Evolutionary conservation across 37 sponge, comb jelly and placozoan species (phyloP).

Genomic region (Spongia lamella): DNA sequence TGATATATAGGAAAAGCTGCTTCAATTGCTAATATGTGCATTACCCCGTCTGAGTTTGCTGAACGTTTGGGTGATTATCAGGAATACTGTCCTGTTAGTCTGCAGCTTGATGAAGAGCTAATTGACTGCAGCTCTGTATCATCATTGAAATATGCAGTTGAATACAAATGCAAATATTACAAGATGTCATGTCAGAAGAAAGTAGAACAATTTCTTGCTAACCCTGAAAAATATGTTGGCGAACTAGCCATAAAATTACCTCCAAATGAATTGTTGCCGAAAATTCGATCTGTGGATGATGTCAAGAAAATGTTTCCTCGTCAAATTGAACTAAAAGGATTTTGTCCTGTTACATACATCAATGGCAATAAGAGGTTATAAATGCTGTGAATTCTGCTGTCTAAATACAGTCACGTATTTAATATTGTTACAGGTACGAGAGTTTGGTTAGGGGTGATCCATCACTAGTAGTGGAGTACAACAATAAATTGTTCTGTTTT

Average conservation of each 20-base stretch:
- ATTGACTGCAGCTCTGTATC: slow-evolving; percentile 74
- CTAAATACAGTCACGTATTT: too few species aligned
- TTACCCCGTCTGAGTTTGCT: slow-evolving; percentile 80
- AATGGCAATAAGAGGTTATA: slow-evolving; percentile 76
- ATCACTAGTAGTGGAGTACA: slow-evolving; percentile 71
- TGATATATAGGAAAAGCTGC: slow-evolving; percentile 81
- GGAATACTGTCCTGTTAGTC: slow-evolving; percentile 92
- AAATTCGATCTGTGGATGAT: slow-evolving; percentile 56
- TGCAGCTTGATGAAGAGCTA: slow-evolving; percentile 65
- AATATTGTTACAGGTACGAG: slow-evolving; percentile 76
- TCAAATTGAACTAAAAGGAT: slow-evolving; percentile 79
- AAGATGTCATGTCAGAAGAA: slow-evolving; percentile 58
- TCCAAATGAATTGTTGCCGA: slow-evolving; percentile 47
- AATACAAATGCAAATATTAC: slow-evolving; percentile 82
- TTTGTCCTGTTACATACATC: slow-evolving; percentile 91
- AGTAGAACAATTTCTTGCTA: slow-evolving; percentile 58
- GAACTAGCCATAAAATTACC: slow-evolving; percentile 65
- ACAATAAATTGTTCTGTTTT: slow-evolving; percentile 78
- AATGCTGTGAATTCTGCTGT: not conserved
- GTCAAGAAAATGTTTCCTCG: slow-evolving; percentile 88
- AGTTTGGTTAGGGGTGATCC: slow-evolving; percentile 71
- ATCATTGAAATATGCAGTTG: slow-evolving; percentile 66
- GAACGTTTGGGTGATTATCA: slow-evolving; percentile 74
- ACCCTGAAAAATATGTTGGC: slow-evolving; percentile 72
- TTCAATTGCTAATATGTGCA: slow-evolving; percentile 80